A percentile compares a stretch with the other conserved stretches of the same genome.
Conservation (phyloP, 2,113 vertebrate genomes). For the Dryoscopus gambensis region DNA sequence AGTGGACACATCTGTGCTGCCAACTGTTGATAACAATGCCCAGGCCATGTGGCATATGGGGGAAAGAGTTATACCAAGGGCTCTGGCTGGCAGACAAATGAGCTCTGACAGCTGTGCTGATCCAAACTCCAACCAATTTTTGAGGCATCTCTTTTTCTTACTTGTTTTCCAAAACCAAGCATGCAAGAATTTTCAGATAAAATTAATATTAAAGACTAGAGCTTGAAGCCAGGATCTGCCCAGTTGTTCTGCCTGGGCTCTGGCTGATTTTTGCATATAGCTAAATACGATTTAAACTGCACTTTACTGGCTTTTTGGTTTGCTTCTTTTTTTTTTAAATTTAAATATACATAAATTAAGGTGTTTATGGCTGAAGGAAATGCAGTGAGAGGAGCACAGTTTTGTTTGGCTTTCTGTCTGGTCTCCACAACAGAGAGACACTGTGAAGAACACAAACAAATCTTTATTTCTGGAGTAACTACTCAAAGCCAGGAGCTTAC, state of each 20-base stretch:
- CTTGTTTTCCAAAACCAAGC: background rate
- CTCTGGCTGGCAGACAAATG: background rate
- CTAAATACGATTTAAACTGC: background rate
- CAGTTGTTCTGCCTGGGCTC: background rate
- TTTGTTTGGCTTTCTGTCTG: constrained; percentile 38
- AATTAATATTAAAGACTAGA: background rate
- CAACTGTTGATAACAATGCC: background rate
- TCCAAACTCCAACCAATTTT: background rate
- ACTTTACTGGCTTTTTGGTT: background rate
- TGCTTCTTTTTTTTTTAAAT: background rate
- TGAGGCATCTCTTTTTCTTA: background rate
- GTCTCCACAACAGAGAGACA: constrained; percentile 30
- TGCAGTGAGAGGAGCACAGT: constrained; percentile 24
- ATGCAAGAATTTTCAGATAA: background rate
- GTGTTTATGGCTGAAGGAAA: constrained; percentile 57
- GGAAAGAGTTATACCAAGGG: background rate
- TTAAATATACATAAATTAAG: background rate
- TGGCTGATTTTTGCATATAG: background rate
- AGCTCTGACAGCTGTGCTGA: background rate
- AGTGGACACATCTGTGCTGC: background rate
- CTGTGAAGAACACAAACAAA: constrained; percentile 50
- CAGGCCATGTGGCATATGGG: background rate
- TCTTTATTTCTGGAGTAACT: constrained; percentile 52
- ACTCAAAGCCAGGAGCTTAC: background rate
- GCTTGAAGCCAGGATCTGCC: background rate